Evolutionary conservation across 2,888 invertebrate genomes (phyloP).

Genomic region (Caenorhabditis virilis): DNA sequence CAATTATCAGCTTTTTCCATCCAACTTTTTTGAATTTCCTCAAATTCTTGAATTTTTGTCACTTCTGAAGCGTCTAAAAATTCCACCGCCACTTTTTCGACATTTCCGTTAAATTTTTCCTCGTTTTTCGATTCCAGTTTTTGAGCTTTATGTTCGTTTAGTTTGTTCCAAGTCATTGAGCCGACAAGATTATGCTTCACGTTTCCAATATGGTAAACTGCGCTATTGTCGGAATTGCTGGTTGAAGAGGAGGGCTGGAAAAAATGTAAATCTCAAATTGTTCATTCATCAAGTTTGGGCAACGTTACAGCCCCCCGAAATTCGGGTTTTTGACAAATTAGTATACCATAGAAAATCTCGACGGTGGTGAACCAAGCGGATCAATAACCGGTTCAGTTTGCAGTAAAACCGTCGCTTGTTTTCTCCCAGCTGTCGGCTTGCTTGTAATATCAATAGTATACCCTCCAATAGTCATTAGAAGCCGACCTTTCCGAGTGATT

Average conservation of each 20-base stretch:
- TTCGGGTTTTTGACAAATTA: too few relatives aligned
- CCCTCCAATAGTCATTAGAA: conserved; percentile 16
- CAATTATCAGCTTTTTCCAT: conserved; percentile 10
- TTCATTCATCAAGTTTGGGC: too few relatives aligned
- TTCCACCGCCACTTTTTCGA: not conserved
- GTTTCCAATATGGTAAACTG: conserved; percentile 27
- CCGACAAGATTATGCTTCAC: conserved; percentile 31
- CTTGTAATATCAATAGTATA: conserved; percentile 21
- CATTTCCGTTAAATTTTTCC: not conserved
- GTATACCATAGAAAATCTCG: too few relatives aligned
- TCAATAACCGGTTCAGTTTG: conserved; percentile 15
- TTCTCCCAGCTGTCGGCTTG: conserved; percentile 12
- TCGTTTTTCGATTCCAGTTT: not conserved
- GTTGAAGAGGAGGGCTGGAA: not conserved
- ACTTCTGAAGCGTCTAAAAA: conserved; percentile 1
- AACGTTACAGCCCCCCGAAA: too few relatives aligned
- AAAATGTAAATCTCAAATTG: too few relatives aligned
- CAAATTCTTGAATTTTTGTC: conserved; percentile 1
- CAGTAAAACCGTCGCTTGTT: conserved; percentile 23
- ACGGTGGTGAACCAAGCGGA: conserved; percentile 5
- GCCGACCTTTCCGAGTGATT: conserved; percentile 20
- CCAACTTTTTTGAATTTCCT: conserved; percentile 17
- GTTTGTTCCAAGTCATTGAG: conserved; percentile 22
- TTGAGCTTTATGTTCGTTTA: conserved; percentile 12
- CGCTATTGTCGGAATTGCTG: conserved; percentile 4